phyloP scores from a whole-genome alignment of 1,140 invertebrate species.

The Melipona quadrifasciata region DNA sequence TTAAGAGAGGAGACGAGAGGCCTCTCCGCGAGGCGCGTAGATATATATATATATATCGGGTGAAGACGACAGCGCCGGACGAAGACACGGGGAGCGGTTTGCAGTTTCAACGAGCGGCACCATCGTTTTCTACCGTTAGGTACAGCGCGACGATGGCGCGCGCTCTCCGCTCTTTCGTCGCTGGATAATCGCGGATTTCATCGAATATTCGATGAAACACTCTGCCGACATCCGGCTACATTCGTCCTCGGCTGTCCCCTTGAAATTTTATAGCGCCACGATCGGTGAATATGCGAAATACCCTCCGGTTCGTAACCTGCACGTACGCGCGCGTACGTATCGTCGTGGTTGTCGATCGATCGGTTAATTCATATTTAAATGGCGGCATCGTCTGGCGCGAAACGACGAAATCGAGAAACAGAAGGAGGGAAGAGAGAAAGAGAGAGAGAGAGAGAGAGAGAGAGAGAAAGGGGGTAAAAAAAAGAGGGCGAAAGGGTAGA shows the following conservation, averaged over 20 bases:
- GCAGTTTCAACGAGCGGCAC: neutral
- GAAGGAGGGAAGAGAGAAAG: no score
- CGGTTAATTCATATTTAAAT: conserved; percentile 50
- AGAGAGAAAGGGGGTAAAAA: neutral
- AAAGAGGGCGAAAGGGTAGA: neutral
- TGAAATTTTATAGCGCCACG: conserved; percentile 8
- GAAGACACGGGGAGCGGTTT: neutral
- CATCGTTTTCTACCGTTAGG: neutral
- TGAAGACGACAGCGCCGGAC: neutral
- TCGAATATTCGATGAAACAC: neutral
- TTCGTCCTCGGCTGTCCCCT: neutral
- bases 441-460: no score
- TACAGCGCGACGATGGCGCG: neutral
- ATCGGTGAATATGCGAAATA: conserved; percentile 29
- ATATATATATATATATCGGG: neutral
- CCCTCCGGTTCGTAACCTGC: neutral
- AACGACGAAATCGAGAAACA: neutral
- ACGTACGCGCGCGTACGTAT: neutral
- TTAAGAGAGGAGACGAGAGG: conserved; percentile 12
- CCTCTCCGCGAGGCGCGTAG: no score
- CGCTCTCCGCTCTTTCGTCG: no score
- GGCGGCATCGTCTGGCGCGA: conserved; percentile 24
- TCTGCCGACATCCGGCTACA: neutral
- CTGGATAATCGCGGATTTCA: neutral
- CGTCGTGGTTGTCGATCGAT: conserved; percentile 15